Evolutionary conservation across 2,797 vertebrate species (phyloP).

Genomic region (Amphiprion clarkii): DNA sequence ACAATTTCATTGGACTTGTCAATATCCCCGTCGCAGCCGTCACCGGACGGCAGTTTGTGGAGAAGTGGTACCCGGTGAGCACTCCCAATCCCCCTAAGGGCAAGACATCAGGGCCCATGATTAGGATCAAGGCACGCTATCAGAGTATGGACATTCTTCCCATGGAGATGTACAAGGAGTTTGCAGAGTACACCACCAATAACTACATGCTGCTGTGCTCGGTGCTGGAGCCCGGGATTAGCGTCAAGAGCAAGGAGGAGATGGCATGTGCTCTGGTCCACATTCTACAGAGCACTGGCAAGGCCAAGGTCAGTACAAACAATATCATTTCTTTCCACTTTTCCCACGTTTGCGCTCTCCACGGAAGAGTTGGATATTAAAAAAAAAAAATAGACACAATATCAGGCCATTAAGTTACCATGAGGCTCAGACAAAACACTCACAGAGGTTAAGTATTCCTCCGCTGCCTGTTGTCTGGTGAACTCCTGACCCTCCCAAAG

Average conservation of each 20-base stretch:
- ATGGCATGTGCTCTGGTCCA: constrained; percentile 97
- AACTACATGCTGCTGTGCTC: constrained; percentile 97
- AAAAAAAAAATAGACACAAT: not conserved
- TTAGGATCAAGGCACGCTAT: constrained; percentile 96
- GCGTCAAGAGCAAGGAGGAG: constrained; percentile 99
- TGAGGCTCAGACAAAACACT: constrained; percentile 27
- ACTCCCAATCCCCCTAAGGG: constrained; percentile 94
- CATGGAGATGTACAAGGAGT: constrained; percentile 99
- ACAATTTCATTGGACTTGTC: constrained; percentile 95
- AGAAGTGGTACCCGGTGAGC: constrained; percentile 97
- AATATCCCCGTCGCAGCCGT: constrained; percentile 91
- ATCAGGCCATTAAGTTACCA: constrained; percentile 12
- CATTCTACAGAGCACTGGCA: constrained; percentile 98
- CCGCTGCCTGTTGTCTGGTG: constrained; percentile 32
- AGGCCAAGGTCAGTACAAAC: constrained; percentile 92
- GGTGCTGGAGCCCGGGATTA: constrained; percentile 94
- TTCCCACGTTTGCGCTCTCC: not conserved
- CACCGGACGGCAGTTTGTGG: constrained; percentile 94
- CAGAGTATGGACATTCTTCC: constrained; percentile 98
- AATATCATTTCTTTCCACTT: not conserved
- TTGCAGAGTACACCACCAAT: constrained; percentile 98
- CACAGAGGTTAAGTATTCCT: constrained; percentile 50
- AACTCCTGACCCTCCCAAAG: constrained; percentile 66
- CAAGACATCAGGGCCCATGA: constrained; percentile 94
- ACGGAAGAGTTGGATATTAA: not conserved